A percentile compares a stretch with the other conserved stretches of the same genome.
These are phyloP conservation scores for Formica exsecta DNA, from an alignment of 1,140 invertebrate genomes.

Conservation along the genomic window DNA sequence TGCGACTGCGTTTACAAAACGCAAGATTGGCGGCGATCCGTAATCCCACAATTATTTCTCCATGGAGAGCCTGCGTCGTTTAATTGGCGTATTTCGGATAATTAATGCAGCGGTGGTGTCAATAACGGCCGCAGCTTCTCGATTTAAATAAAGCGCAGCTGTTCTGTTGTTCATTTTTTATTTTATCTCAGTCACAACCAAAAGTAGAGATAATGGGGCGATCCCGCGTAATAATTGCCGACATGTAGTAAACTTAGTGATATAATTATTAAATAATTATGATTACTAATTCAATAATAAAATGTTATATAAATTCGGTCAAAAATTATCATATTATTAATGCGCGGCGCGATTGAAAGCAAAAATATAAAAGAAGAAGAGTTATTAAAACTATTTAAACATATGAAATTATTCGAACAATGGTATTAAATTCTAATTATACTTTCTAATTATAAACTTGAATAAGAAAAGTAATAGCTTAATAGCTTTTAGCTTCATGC, in stretches of 20 bases:
- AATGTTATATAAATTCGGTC: not conserved
- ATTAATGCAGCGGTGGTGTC: conserved; percentile 2
- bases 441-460: not conserved
- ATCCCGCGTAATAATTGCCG: not conserved
- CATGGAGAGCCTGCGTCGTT: not conserved
- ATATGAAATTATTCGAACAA: not conserved
- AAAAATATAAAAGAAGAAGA: not conserved
- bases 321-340: not conserved
- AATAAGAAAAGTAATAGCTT: not conserved
- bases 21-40: not conserved
- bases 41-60: not conserved
- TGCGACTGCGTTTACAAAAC: conserved; percentile 19
- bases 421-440: not conserved
- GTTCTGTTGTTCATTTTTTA: not conserved
- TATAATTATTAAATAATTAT: not conserved
- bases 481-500: not conserved
- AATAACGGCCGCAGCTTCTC: not conserved
- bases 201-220: not conserved
- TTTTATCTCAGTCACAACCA: not conserved
- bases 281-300: conserved; percentile 6
- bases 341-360: not conserved
- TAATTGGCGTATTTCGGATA: conserved; percentile 25
- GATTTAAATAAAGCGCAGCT: not conserved
- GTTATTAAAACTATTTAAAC: conserved; percentile 12
- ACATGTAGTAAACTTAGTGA: not conserved